Base-by-base conservation (phyloP, 2,888 invertebrate species). In the Caenorhabditis drosophilae region DNA sequence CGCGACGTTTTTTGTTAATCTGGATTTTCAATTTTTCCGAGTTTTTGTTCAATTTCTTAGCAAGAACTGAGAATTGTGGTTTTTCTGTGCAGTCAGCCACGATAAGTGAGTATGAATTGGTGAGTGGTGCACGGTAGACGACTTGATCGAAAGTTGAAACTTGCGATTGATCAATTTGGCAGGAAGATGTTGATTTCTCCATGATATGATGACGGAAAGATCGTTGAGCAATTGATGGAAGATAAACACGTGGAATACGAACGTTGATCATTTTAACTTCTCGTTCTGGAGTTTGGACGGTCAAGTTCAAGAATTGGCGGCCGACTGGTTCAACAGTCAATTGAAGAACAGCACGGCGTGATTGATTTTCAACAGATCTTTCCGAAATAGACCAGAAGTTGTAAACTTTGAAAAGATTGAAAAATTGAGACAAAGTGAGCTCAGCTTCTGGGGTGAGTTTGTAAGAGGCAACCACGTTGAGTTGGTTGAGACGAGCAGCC, bases 41-140 rank as follows among this genome's bases (percentile, higher is more conserved):
- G 15, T 58, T 50, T 38, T 58, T 50, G 53, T 47, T 50, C 52
- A 58, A 23, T 53, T 82, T 77, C 76, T 84, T 84, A 53, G 80
- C 79, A 31, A 84, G 72, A 38, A 85, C 82, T 57, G 84, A 84
- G 67, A 84, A 81, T 48, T 76, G 75, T 55, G 80, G 73, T 52
- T 73, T 42, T 25, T 79, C 72, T 22, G 84, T 81, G 75, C 84
- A 85, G 73, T 86, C 85, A 76, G 85, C 85, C 67, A 84, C 83
- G 56, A 85, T 51, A 25, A 86, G 78, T 47, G 84, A 80, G 70
- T 79, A 84, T 77, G 85, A 86, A 45, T 63, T 73, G 56, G 77
- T 73, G 50, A 81, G 58, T 40, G 81, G 77, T 40, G 75, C 78
- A 31, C 72, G 67, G 72, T 70, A 80, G 60, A 51, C 51, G 26